A percentile compares a stretch with the other conserved stretches of the same genome.
Evolutionary conservation across 2,888 invertebrate genomes (phyloP).

Genomic region (Ichneumon xanthorius): DNA sequence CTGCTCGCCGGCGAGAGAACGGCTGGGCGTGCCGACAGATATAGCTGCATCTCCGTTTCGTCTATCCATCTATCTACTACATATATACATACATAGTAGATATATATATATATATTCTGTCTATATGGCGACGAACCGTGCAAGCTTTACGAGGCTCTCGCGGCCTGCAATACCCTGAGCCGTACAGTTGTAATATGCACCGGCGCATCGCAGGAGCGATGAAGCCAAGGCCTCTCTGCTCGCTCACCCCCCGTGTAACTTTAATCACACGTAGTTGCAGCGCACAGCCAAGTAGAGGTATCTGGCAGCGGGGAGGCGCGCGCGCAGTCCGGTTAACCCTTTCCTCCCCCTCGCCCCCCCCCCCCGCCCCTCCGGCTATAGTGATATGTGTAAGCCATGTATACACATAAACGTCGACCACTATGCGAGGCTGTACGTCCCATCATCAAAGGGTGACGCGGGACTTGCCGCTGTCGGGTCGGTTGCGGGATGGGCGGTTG

Average conservation of each 20-base stretch:
- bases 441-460: conserved; percentile 52
- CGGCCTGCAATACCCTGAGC: conserved; percentile 18
- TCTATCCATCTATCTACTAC: neutral
- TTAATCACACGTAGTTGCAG: conserved; percentile 14
- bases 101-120: neutral
- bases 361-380: neutral
- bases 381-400: neutral
- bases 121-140: conserved; percentile 10
- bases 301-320: neutral
- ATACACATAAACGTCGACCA: conserved; percentile 19
- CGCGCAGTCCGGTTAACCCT: neutral
- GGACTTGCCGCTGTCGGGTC: conserved; percentile 24
- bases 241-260: conserved; percentile 35
- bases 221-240: conserved; percentile 42
- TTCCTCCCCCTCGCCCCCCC: neutral
- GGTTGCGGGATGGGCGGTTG: conserved; percentile 18
- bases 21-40: neutral
- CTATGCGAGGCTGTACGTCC: conserved; percentile 24
- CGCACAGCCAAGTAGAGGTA: neutral
- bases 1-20: neutral
- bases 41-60: neutral
- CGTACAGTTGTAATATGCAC: conserved; percentile 10
- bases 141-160: conserved; percentile 37
- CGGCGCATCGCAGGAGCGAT: conserved; percentile 11
- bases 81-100: neutral